Evolutionary conservation across 2,888 invertebrate species (phyloP).

Genomic region (Drosophila histrio): DNA sequence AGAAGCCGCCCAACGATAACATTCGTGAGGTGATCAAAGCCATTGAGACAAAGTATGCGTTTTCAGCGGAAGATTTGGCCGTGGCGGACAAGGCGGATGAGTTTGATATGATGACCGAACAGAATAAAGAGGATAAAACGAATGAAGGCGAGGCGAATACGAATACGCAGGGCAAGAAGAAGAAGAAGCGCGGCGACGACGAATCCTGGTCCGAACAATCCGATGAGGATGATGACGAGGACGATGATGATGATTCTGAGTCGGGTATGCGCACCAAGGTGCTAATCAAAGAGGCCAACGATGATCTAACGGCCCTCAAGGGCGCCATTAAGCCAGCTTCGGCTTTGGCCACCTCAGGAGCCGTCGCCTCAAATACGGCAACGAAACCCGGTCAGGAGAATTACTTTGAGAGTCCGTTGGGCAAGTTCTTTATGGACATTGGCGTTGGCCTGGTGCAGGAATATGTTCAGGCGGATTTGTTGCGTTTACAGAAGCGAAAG

Average conservation of each 20-base stretch:
- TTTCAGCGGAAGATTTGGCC: constrained; percentile 85
- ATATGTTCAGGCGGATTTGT: constrained; percentile 95
- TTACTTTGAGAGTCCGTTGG: constrained; percentile 94
- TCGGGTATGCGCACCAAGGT: constrained; percentile 85
- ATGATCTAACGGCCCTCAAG: constrained; percentile 86
- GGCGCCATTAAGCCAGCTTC: constrained; percentile 84
- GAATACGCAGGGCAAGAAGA: constrained; percentile 72
- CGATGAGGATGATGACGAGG: constrained; percentile 85
- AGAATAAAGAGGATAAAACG: constrained; percentile 81
- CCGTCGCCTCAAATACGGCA: constrained; percentile 51
- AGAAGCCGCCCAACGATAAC: constrained; percentile 92
- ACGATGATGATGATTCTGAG: constrained; percentile 85
- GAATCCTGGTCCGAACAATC: constrained; percentile 87
- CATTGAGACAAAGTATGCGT: constrained; percentile 86
- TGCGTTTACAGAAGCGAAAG: constrained; percentile 94
- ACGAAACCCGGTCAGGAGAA: constrained; percentile 86
- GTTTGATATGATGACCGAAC: constrained; percentile 85
- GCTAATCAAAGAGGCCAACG: constrained; percentile 86
- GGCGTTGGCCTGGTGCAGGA: constrained; percentile 96
- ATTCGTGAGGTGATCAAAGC: constrained; percentile 89
- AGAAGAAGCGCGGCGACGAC: constrained; percentile 85
- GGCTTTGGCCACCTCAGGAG: constrained; percentile 69
- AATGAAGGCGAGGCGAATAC: constrained; percentile 62
- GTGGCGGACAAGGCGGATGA: constrained; percentile 86
- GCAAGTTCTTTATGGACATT: constrained; percentile 95